Evolutionary conservation across 1,140 invertebrate species (phyloP).

Genomic region (Dinoponera quadriceps): DNA sequence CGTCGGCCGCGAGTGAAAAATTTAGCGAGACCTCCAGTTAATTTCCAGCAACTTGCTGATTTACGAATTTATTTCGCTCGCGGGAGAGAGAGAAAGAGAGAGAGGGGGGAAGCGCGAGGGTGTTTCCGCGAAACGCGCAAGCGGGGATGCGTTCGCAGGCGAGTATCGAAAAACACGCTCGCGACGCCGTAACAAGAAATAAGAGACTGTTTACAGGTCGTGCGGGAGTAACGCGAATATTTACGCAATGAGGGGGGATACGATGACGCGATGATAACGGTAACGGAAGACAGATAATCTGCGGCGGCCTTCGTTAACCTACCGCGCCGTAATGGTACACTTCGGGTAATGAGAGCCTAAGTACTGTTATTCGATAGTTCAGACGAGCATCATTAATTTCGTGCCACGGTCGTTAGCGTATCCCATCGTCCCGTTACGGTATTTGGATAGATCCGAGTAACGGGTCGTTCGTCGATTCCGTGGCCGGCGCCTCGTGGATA

Average conservation of each 20-base stretch:
- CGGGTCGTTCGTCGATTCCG: constrained; percentile 33
- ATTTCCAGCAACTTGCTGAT: constrained; percentile 48
- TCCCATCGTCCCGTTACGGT: constrained; percentile 39
- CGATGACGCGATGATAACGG: constrained; percentile 63
- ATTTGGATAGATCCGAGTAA: constrained; percentile 55
- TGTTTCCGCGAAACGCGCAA: background rate
- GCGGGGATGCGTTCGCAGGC: no score
- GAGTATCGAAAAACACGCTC: background rate
- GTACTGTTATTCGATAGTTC: constrained; percentile 74
- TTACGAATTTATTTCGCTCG: constrained; percentile 47
- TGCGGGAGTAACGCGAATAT: constrained; percentile 31
- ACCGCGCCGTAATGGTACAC: constrained; percentile 71
- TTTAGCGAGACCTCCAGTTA: constrained; percentile 54
- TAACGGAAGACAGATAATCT: constrained; percentile 73
- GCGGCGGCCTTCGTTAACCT: constrained; percentile 71
- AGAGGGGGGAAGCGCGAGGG: no score
- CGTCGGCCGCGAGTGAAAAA: constrained; percentile 42
- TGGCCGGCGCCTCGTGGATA: constrained; percentile 6
- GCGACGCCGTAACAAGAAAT: constrained; percentile 3
- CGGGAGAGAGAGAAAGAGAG: no score
- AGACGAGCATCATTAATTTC: constrained; percentile 68
- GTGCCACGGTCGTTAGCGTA: constrained; percentile 61
- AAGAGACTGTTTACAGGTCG: constrained; percentile 32
- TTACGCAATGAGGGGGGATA: constrained; percentile 55
- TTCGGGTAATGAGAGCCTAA: constrained; percentile 74